Evolutionary conservation across 1,140 invertebrate genomes (phyloP), one percentile per base, ranked within the genome.

Genomic region (Nomia melanderi): DNA sequence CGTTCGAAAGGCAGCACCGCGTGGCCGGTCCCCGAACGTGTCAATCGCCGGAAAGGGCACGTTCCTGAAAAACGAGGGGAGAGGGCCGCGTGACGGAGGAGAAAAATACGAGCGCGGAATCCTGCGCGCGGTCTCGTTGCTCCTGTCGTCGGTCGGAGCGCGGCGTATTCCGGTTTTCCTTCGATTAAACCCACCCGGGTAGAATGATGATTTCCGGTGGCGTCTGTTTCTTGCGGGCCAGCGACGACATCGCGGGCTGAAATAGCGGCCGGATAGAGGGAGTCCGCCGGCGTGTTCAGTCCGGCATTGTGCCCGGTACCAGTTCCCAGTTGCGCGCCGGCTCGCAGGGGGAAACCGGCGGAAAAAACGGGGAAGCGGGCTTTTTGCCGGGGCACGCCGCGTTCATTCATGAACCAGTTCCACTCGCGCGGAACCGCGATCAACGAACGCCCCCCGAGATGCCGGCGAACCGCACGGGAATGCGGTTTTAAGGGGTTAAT

Each of bases 191-290:
- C 69, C 82, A 76, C 62, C 56, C 75, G 69, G 25, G 31, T 54
- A 73, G 84, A 88, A 88, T 89, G 83, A 87, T 85, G 83, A 88
- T 90, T 89, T 90, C 88, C 89, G 86, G 88, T 89, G 89, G 88
- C 88, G 89, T 89, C 84, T 86, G 71, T 82, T 90, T 89, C 85
- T 88, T 84, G 47, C 47, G n/a, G n/a, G n/a, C 47, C 41, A 23
- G 27, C 41, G n/a, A 31, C 44, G 31, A n/a, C n/a, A 14, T 27
- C 33, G 9, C 36, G 20, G 54, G 25, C 20, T 82, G 33, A 75
- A 69, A 75, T 76, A 76, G 60, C 81, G 78, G 60, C 76, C 84
- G 85, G 80, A 88, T 87, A 87, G 78, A 77, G 81, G 54, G 53
- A 33, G 41, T 11, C 47, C 23, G 23, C 69, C 56, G 36, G 62